Base-by-base conservation (phyloP, 2,888 invertebrate genomes). In the Heliconius sara region DNA sequence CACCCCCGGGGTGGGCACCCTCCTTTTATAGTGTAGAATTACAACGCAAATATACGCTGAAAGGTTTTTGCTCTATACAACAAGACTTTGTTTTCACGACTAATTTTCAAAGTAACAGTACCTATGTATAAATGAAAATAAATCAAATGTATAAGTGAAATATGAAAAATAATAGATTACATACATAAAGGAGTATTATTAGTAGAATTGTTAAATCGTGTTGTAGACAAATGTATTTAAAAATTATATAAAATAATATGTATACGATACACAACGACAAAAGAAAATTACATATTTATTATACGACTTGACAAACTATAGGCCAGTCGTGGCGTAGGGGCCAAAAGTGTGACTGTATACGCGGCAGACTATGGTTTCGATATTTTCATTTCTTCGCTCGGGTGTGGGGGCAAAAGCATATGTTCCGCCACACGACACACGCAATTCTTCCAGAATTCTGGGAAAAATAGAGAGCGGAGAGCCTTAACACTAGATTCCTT, bases 31-130 rank as follows among this genome's bases (percentile, higher is more conserved):
- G 78, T 80, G 47, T 79, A 78, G 73, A 79, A 72, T 82, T 81
- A 81, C 77, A 78, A 79, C 77, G n/a, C 68, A 76, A 77, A 73
- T 57, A 77, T 78, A 80, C 77, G 22, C 47, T 78, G 67, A 63
- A 73, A 70, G 78, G 43, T 79, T 75, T 75, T 74, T 43, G 22
- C 43, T n/a, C 65, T 66, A 27, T 27, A 0, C 66, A 22, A 43
- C 10, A 16, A 60, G 39, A 60, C 60, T 39, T 10, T 30, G 25
- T 57, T 60, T 66, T 10, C 3, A 12, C 27, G 25, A 3, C 25
- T 25, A 22, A 65, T 75, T 19, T 63, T 43, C 25, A 25, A 30
- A 60, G 34, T 74, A n/a, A 57, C 30, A 65, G 74, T 39, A 65
- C 25, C 39, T 12, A 43, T 25, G 16, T 39, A 6, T 39, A 22